Evolutionary conservation across 2,888 invertebrate genomes (phyloP), one percentile per base, ranked within the genome.

Genomic region (Coleophora deauratella): DNA sequence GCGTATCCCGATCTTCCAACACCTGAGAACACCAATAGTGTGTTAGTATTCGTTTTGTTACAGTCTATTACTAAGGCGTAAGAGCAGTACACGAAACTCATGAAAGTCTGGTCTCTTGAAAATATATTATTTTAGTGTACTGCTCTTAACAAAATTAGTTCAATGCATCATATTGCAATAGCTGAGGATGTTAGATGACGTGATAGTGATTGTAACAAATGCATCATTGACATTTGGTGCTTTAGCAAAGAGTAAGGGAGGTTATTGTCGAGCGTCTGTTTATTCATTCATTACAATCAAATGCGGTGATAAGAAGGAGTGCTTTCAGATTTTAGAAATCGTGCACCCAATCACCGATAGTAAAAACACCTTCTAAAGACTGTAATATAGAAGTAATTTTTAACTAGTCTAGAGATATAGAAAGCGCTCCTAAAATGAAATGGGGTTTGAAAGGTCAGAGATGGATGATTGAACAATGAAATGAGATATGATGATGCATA

Each of bases 341-440:
- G 82, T 84, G 84, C 77, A 80, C 80, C 85, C 85, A 76, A 78
- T 81, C 85, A 84, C 84, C 85, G 50, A 50, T 48, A 54, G 45
- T 49, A 45, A 53, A 56, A 31, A 21, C n/a, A n/a, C 28, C 8
- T n/a, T 28, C 11, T 31, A 31, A 31, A 9, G 11, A 34, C 37
- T 27, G 13, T 35, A 46, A 36, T 31, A 37, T 42, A 42, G 13
- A 35, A 41, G n/a, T n/a, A n/a, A n/a, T n/a, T 40, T 33, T 34
- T 38, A 38, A 36, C n/a, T 32, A 9, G 21, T 21, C 21, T 21
- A 21, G 6, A 31, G 30, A 33, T 40, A 54, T 59, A 66, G 74
- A 80, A 82, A 85, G 82, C 82, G 72, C 79, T 84, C 75, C 75
- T 61, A 62, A 53, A 64, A 79, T 84, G 85, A 82, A 80, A 85